Evolutionary conservation across 2,888 invertebrate species (phyloP).

Genomic region (Cephus sareptanus): DNA sequence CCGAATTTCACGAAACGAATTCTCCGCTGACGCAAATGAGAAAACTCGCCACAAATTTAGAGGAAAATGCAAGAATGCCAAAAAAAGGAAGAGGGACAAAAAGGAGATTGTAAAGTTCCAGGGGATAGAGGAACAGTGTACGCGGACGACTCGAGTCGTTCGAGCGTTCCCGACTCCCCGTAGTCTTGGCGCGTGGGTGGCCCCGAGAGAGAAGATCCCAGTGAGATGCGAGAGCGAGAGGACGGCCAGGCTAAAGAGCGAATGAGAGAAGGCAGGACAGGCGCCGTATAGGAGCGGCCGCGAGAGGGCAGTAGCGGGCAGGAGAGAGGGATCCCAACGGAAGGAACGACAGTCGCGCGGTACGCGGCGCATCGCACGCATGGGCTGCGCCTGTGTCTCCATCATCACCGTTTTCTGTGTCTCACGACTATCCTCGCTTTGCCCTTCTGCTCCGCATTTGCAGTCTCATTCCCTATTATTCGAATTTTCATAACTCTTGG

Average conservation of each 20-base stretch:
- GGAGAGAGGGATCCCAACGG: constrained; percentile 14
- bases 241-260: constrained; percentile 8
- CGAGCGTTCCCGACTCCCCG: constrained; percentile 1
- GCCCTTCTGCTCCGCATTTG: no score
- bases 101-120: background rate
- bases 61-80: constrained; percentile 1
- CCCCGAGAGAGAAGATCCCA: background rate
- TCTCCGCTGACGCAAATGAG: no score
- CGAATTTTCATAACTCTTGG: no score
- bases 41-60: no score
- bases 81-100: constrained; percentile 9
- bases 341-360: constrained; percentile 59
- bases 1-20: background rate
- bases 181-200: constrained; percentile 17
- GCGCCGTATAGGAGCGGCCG: background rate
- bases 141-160: background rate
- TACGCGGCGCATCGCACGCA: constrained; percentile 60
- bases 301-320: constrained; percentile 13
- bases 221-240: constrained; percentile 17
- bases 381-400: constrained; percentile 29
- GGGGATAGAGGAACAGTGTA: background rate
- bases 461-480: no score
- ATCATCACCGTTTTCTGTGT: background rate
- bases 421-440: background rate
- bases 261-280: constrained; percentile 5